Percentiles rank a stretch among this genome's conserved stretches.
Conservation (phyloP, 2,888 invertebrate species). For the Timandra comae region DNA sequence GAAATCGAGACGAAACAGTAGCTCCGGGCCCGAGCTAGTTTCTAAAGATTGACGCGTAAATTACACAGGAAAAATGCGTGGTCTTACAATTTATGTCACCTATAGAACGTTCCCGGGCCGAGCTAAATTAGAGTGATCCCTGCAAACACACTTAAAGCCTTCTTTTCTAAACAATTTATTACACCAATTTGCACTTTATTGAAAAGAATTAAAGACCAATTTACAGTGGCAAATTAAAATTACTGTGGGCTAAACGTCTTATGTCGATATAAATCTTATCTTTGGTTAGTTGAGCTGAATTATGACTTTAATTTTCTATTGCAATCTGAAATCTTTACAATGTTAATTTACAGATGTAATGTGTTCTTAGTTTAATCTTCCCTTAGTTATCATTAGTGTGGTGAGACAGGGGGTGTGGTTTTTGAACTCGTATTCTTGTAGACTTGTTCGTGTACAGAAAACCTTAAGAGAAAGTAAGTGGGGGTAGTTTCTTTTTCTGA, state of each 20-base stretch:
- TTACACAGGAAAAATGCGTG: conserved; percentile 49
- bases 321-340: conserved; percentile 6
- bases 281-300: conserved; percentile 12
- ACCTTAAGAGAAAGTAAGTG: too few relatives aligned
- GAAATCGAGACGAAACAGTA: conserved; percentile 46
- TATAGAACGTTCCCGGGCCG: background rate
- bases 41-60: conserved; percentile 38
- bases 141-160: conserved; percentile 4
- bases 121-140: conserved; percentile 22
- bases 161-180: conserved; percentile 2
- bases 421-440: too few relatives aligned
- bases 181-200: conserved; percentile 3
- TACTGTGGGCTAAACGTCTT: conserved; percentile 10
- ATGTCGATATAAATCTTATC: conserved; percentile 12
- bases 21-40: conserved; percentile 40
- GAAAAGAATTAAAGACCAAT: conserved; percentile 1
- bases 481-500: too few relatives aligned
- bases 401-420: too few relatives aligned
- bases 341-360: conserved; percentile 4
- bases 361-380: too few relatives aligned
- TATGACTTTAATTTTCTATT: conserved; percentile 18
- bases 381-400: too few relatives aligned
- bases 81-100: conserved; percentile 41
- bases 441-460: too few relatives aligned
- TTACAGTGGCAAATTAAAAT: conserved; percentile 1